Percentiles rank a stretch among this genome's conserved stretches.
Conservation (phyloP, 2,113 vertebrate species). For the Lophura nycthemera region DNA sequence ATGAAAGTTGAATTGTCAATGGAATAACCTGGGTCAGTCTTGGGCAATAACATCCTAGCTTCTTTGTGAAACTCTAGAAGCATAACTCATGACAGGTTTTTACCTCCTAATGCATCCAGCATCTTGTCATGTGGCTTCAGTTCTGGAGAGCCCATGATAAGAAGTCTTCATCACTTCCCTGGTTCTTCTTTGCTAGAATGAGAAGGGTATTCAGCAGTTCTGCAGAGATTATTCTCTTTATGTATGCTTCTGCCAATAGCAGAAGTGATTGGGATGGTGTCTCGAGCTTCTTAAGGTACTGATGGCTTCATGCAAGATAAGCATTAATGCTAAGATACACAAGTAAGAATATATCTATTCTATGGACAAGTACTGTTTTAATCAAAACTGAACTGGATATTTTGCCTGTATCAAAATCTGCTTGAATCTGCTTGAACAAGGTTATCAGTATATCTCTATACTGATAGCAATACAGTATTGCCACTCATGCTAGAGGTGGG, state of each 20-base stretch:
- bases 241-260: not conserved
- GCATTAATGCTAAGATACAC: not conserved
- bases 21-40: not conserved
- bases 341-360: not conserved
- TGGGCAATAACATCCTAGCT: not conserved
- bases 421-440: not conserved
- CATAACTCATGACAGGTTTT: not conserved
- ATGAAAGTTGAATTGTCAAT: not conserved
- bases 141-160: not conserved
- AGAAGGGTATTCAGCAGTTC: not conserved
- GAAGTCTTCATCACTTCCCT: not conserved
- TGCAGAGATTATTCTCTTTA: not conserved
- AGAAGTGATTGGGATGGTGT: not conserved
- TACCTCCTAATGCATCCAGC: not conserved
- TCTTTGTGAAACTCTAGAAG: not conserved
- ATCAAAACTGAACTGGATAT: not conserved
- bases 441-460: not conserved
- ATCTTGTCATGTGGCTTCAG: not conserved
- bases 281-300: not conserved
- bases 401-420: not conserved
- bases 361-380: not conserved
- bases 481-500: not conserved
- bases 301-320: not conserved
- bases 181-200: not conserved
- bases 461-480: not conserved